Conservation (phyloP, 2,888 invertebrate species). For the Noctuana brunneofusca region DNA sequence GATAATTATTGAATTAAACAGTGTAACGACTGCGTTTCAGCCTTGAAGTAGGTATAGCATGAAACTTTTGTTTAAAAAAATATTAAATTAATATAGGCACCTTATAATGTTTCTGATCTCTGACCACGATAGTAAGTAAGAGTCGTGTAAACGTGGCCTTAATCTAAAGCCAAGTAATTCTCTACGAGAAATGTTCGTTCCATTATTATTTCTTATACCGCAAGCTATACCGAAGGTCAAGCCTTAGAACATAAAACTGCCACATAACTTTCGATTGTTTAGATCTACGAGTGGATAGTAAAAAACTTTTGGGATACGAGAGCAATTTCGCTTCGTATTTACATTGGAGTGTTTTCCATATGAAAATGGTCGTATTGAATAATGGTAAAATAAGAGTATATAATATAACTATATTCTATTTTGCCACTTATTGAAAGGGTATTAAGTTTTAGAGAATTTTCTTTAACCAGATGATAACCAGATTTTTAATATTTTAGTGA, state of each 20-base stretch:
- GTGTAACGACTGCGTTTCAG: not conserved
- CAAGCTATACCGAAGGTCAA: conserved; percentile 19
- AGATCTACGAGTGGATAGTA: conserved; percentile 29
- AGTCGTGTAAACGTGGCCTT: conserved; percentile 1
- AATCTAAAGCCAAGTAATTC: conserved; percentile 6
- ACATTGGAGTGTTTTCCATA: conserved; percentile 22
- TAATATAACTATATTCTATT: too few relatives aligned
- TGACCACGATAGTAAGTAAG: not conserved
- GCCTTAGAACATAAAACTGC: conserved; percentile 32
- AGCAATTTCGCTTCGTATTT: conserved; percentile 30
- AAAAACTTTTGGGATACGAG: conserved; percentile 28
- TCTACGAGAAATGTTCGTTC: conserved; percentile 16
- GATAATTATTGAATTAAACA: not conserved
- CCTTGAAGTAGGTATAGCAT: not conserved
- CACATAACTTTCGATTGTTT: conserved; percentile 33
- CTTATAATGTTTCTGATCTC: conserved; percentile 1
- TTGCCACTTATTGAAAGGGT: too few relatives aligned
- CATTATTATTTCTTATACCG: conserved; percentile 27
- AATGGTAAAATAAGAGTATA: not conserved
- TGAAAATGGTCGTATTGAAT: not conserved
- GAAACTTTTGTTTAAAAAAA: not conserved
- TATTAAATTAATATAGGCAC: not conserved
- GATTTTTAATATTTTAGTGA: too few relatives aligned
- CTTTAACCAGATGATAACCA: too few relatives aligned
- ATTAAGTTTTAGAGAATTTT: too few relatives aligned